Evolutionary conservation across 2,888 invertebrate species (phyloP).

Genomic region (Mechanitis messenoides): DNA sequence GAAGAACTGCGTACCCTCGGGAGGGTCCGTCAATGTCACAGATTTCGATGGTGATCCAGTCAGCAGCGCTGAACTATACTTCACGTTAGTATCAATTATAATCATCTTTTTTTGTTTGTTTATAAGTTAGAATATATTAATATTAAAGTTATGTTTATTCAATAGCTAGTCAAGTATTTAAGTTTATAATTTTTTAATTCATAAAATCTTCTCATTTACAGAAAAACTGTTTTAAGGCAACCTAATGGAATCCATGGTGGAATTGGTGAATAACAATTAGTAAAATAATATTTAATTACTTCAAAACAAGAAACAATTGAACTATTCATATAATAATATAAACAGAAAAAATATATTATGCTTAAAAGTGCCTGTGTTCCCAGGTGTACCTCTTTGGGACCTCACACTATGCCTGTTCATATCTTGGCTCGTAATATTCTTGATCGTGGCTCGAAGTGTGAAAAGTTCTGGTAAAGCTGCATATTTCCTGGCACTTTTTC

Average conservation of each 20-base stretch:
- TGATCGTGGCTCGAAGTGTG: conserved; percentile 83
- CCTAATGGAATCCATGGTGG: conserved; percentile 60
- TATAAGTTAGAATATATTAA: too few relatives aligned
- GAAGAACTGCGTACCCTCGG: conserved; percentile 64
- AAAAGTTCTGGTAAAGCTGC: conserved; percentile 88
- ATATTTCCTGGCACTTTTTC: conserved; percentile 93
- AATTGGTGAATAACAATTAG: conserved; percentile 45
- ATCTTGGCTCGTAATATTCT: conserved; percentile 82
- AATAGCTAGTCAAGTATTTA: too few relatives aligned
- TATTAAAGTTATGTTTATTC: too few relatives aligned
- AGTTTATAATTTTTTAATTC: too few relatives aligned
- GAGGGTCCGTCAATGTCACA: conserved; percentile 35
- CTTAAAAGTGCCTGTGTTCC: conserved; percentile 13
- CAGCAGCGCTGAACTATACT: conserved; percentile 79
- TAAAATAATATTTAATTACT: not conserved
- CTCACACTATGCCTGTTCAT: conserved; percentile 79
- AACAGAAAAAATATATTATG: not conserved
- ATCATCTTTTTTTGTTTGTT: too few relatives aligned
- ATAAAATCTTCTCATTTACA: conserved; percentile 35
- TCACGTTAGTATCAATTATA: conserved; percentile 58
- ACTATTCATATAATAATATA: not conserved
- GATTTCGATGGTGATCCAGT: conserved; percentile 38
- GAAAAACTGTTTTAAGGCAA: conserved; percentile 58
- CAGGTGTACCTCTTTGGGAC: conserved; percentile 82
- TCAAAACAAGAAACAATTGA: too few relatives aligned